phyloP scores from a whole-genome alignment of 1,140 invertebrate genomes.

The Monochamus saltuarius region DNA sequence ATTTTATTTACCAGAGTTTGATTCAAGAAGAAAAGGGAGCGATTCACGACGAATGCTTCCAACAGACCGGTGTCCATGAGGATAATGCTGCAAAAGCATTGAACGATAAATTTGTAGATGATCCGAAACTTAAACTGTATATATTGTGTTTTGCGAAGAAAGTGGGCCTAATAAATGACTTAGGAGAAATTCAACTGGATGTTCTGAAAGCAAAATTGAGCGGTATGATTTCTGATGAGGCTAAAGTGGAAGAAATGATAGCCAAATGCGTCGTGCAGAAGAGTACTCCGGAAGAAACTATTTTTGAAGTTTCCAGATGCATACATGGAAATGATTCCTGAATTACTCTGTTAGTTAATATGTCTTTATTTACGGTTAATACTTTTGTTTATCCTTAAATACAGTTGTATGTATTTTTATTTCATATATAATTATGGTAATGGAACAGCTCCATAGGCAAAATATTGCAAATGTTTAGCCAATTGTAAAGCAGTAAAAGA shows the following conservation, averaged over 20 bases:
- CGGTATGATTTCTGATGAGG: constrained; percentile 39
- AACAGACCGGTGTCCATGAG: neutral
- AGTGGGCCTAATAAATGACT: constrained; percentile 43
- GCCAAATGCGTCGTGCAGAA: neutral
- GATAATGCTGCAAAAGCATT: constrained; percentile 45
- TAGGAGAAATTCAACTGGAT: constrained; percentile 49
- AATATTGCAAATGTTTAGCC: too few species aligned
- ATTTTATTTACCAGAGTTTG: too few species aligned
- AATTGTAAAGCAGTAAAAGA: too few species aligned
- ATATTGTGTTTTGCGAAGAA: constrained; percentile 52
- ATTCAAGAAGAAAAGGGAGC: too few species aligned
- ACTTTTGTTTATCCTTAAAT: too few species aligned
- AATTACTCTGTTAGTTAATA: too few species aligned
- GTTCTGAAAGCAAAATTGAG: constrained; percentile 43
- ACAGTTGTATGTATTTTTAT: too few species aligned
- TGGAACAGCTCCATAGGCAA: too few species aligned
- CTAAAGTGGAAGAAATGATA: neutral
- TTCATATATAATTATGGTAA: too few species aligned
- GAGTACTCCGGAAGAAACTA: constrained; percentile 2
- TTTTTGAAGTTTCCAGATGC: constrained; percentile 5
- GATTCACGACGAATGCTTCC: neutral
- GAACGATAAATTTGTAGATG: constrained; percentile 48
- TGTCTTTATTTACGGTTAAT: too few species aligned
- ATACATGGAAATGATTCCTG: neutral
- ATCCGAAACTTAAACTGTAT: constrained; percentile 51